Base-by-base conservation (phyloP, 2,797 vertebrate species). In the Muraenolepis orangiensis region DNA sequence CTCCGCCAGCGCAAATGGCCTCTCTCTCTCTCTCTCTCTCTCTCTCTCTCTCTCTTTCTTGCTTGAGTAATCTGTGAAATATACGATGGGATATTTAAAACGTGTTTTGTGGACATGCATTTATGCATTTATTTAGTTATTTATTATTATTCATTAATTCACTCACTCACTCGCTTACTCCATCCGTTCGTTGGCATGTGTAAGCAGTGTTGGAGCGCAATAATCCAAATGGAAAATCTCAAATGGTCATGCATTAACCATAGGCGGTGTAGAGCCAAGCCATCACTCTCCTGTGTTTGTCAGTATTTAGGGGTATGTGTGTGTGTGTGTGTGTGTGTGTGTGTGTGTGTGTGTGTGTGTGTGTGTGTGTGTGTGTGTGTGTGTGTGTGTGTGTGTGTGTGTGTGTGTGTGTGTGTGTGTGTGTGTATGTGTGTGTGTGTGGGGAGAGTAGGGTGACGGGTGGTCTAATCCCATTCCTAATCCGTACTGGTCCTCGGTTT, bases 191-290 rank as follows among this genome's bases (percentile, higher is more conserved):
- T n/a, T 14, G 8, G 61, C 26, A 66, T 28, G 7, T 66, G 61
- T 66, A 12, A 26, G 23, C 61, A 28, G n/a, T 66, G n/a, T 66
- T 2, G 8, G 26, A 66, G 1, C n/a, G 18, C 61, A 66, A 66
- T 66, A 66, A 66, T 66, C n/a, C 61, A 66, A 23, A 23, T 66
- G 23, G 12, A 66, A 12, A 28, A 66, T 66, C 88, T 78, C 93
- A 99, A 97, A 97, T 96, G 84, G 98, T 97, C 61, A 96, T 96
- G 6, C 95, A 98, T 84, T 95, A 96, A 71, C 96, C 95, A 82
- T 99, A 97, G 3, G 95, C 96, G 85, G 95, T 96, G 88, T 98
- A 97, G 98, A 96, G 98, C 94, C 69, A 96, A 94, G 94, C 92
- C 84, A 97, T 98, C 94, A 97, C 97, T 98, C 88, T 77, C 71